These are phyloP conservation scores for Ectemnius continuus DNA, from an alignment of 2,888 invertebrate genomes.

Conservation along the genomic window DNA sequence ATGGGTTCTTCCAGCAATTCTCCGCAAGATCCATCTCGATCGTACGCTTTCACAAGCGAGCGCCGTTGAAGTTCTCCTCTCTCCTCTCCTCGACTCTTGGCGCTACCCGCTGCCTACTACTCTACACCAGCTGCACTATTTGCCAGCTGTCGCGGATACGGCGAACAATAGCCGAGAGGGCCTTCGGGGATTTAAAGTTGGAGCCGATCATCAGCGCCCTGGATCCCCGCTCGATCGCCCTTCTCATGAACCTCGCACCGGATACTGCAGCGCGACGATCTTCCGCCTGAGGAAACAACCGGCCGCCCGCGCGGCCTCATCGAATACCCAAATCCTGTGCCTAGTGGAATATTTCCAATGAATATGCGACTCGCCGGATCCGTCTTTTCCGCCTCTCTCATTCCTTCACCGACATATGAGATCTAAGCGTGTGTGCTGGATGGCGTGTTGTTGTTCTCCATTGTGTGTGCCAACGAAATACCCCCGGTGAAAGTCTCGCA, in stretches of 20 bases:
- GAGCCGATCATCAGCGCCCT: constrained; percentile 1
- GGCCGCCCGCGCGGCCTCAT: too few relatives aligned
- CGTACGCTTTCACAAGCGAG: not conserved
- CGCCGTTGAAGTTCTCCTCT: not conserved
- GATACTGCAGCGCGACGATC: not conserved
- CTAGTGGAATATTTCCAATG: too few relatives aligned
- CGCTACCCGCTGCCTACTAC: too few relatives aligned
- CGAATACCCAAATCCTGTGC: too few relatives aligned
- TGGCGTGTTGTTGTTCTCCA: not conserved
- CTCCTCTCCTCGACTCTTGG: not conserved
- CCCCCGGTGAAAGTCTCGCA: constrained; percentile 3
- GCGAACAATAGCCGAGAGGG: constrained; percentile 1
- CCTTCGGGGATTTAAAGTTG: constrained; percentile 5
- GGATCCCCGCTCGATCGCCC: constrained; percentile 4
- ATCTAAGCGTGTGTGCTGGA: too few relatives aligned
- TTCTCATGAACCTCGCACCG: not conserved
- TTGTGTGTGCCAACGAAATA: not conserved
- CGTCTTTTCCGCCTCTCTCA: too few relatives aligned
- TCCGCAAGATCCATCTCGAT: not conserved
- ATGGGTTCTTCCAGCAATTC: not conserved
- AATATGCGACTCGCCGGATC: too few relatives aligned
- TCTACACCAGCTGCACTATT: constrained; percentile 4
- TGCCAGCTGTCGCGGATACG: constrained; percentile 8
- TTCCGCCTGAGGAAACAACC: not conserved
- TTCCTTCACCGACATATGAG: too few relatives aligned